Conservation (phyloP, 2,888 invertebrate species). For the Amphiduros pacificus region DNA sequence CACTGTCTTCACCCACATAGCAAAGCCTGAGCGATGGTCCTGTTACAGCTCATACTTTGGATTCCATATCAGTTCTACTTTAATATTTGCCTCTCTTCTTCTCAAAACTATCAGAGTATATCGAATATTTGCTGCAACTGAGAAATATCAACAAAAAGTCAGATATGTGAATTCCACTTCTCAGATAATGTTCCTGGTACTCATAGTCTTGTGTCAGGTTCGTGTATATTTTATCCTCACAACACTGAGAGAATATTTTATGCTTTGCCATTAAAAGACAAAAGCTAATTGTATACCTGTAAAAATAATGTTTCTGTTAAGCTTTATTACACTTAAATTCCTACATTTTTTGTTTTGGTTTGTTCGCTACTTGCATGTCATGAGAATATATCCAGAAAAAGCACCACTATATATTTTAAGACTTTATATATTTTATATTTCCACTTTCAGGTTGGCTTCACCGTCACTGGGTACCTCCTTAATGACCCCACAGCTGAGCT, state of each 20-base stretch:
- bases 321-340: too few species aligned
- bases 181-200: constrained; percentile 13
- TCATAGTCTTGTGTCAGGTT: constrained; percentile 17
- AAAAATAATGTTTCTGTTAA: background rate
- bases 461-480: background rate
- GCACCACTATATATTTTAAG: background rate
- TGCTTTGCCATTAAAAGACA: too few species aligned
- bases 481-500: background rate
- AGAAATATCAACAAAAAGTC: constrained; percentile 15
- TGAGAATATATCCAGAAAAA: background rate
- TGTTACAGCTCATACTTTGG: constrained; percentile 17
- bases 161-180: constrained; percentile 1
- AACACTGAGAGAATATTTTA: too few species aligned
- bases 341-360: too few species aligned
- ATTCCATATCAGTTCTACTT: constrained; percentile 20
- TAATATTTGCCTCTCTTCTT: constrained; percentile 23
- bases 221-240: background rate
- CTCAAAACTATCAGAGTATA: constrained; percentile 38
- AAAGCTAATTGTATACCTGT: background rate
- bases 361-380: too few species aligned
- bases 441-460: background rate
- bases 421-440: background rate
- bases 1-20: constrained; percentile 11
- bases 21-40: constrained; percentile 4
- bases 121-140: constrained; percentile 36